phyloP scores from a whole-genome alignment of 2,888 invertebrate genomes.

The Noctua pronuba region DNA sequence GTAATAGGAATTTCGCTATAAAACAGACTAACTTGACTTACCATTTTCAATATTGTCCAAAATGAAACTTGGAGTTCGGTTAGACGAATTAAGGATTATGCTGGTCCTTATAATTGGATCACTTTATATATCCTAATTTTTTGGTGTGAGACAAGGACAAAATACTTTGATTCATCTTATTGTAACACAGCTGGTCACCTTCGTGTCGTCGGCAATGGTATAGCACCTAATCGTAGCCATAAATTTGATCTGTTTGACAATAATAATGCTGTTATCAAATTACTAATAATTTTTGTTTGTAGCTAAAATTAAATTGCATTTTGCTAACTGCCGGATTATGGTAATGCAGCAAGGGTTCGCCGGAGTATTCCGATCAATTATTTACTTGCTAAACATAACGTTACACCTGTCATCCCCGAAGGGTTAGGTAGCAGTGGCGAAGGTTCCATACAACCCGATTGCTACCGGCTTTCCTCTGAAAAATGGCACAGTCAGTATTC shows the following conservation, averaged over 20 bases:
- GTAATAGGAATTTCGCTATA: not conserved
- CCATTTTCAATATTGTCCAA: conserved; percentile 46
- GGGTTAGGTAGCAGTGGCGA: not conserved
- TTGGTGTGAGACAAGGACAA: conserved; percentile 42
- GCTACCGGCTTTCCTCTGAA: too few relatives aligned
- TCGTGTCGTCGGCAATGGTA: conserved; percentile 35
- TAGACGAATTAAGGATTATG: conserved; percentile 34
- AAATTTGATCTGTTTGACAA: conserved; percentile 29
- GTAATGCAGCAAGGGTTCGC: conserved; percentile 17
- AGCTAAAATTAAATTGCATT: conserved; percentile 10
- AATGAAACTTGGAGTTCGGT: conserved; percentile 8
- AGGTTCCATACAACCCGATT: too few relatives aligned
- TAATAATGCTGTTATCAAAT: conserved; percentile 34
- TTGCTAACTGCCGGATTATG: conserved; percentile 43
- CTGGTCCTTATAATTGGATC: conserved; percentile 15
- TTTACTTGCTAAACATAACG: not conserved
- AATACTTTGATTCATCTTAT: conserved; percentile 27
- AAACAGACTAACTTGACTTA: conserved; percentile 27
- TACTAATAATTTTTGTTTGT: conserved; percentile 29
- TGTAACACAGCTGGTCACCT: conserved; percentile 54
- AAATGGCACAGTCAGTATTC: too few relatives aligned
- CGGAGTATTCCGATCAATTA: not conserved
- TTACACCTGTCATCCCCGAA: not conserved
- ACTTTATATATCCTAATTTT: conserved; percentile 49
- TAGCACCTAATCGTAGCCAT: conserved; percentile 30